Base-by-base conservation (phyloP, 2,888 invertebrate species). In the Eumerus sabulonum region DNA sequence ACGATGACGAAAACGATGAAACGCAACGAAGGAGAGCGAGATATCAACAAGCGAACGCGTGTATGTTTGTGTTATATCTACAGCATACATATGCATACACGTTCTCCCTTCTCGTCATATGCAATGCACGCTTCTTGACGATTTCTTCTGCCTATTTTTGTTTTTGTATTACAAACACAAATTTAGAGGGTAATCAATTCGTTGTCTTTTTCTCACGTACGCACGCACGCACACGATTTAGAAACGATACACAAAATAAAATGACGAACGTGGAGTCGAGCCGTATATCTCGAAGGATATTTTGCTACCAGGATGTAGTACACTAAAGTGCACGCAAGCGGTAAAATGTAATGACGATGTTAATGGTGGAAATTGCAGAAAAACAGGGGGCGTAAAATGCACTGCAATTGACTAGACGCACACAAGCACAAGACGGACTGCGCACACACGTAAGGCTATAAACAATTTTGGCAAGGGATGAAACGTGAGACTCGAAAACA, bases 41-140 rank as follows among this genome's bases (percentile, higher is more conserved):
- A 79, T 48, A 79, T 79, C 79, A 79, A 79, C 79, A 79, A 79
- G 79, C 79, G 68, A 79, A 59, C 53, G 57, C 47, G 36, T 47
- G 45, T 44, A 45, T 47, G n/a, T n/a, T n/a, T n/a, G n/a, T n/a
- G n/a, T n/a, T n/a, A n/a, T 18, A 42, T 17, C 38, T 45, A 14
- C 16, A 53, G 38, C n/a, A 14, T n/a, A 38, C 56, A 66, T 53
- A 27, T 27, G 27, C 27, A 27, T 27, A 27, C 7, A 7, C 7
- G 27, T 27, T 7, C 3, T 27, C 27, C 7, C 3, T 27, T 7
- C 3, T 27, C 27, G 7, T 27, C 27, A 27, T 27, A 27, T 27
- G 27, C 27, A 27, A 27, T 27, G 27, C 27, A 27, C 27, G 27
- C 27, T 27, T 27, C 27, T 27, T 7, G 3, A 7, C n/a, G n/a